Conservation (phyloP, 2,113 vertebrate species). For the Reinhardtius hippoglossoides region DNA sequence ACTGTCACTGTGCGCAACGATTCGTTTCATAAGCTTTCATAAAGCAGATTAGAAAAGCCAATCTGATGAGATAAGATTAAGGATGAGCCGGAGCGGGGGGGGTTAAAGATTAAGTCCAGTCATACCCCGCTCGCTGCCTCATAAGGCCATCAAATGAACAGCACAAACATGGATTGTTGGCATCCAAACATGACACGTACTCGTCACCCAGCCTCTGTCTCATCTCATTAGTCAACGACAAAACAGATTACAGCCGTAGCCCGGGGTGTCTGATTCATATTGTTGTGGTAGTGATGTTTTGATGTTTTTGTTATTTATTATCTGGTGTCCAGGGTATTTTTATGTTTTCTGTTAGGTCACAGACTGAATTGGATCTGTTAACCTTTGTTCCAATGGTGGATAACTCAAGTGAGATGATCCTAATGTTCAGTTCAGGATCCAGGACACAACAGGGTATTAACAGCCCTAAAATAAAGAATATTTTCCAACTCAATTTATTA, state of each 20-base stretch:
- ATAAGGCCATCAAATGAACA: conserved; percentile 58
- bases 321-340: neutral
- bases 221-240: conserved; percentile 53
- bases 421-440: neutral
- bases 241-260: conserved; percentile 57
- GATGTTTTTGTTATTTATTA: conserved; percentile 54
- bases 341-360: conserved; percentile 7
- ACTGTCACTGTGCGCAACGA: conserved; percentile 66
- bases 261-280: conserved; percentile 34
- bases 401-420: neutral
- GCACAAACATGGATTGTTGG: conserved; percentile 42
- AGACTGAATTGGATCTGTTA: conserved; percentile 4
- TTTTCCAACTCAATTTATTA: too few relatives aligned
- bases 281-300: conserved; percentile 49
- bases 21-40: conserved; percentile 77
- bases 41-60: conserved; percentile 75
- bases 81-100: conserved; percentile 7
- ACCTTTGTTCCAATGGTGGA: neutral
- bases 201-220: conserved; percentile 14
- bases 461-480: neutral
- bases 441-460: neutral
- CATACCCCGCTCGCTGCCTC: conserved; percentile 33
- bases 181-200: conserved; percentile 34
- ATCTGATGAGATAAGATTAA: conserved; percentile 77
- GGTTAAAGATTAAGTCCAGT: conserved; percentile 52